Percentiles rank a stretch among this genome's conserved stretches.
Conservation (phyloP, 2,797 vertebrate species). For the Morus bassanus region DNA sequence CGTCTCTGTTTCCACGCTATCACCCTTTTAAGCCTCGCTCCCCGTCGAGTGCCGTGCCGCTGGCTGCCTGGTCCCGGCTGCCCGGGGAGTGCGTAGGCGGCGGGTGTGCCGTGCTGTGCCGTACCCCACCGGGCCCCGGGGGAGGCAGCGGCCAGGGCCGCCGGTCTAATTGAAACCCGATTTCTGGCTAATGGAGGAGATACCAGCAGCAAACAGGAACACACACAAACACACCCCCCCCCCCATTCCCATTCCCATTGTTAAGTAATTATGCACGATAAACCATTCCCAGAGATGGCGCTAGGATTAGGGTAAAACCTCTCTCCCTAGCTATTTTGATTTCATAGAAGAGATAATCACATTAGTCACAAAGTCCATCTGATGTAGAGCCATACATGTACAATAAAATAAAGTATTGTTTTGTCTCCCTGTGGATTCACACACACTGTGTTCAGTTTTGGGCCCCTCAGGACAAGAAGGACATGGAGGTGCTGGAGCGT, state of each 20-base stretch:
- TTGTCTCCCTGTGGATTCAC: not conserved
- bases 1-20: not conserved
- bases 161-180: constrained; percentile 82
- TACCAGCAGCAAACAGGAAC: not conserved
- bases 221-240: too few relatives aligned
- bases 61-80: not conserved
- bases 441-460: not conserved
- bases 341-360: not conserved
- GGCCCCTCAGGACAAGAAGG: too few relatives aligned
- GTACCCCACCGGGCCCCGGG: constrained; percentile 61
- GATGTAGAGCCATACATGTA: not conserved
- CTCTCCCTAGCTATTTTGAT: not conserved
- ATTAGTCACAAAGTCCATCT: not conserved
- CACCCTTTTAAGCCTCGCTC: not conserved
- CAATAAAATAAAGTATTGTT: not conserved
- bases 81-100: constrained; percentile 62
- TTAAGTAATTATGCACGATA: not conserved
- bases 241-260: not conserved
- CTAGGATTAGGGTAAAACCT: not conserved
- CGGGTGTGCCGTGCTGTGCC: not conserved
- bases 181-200: not conserved
- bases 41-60: not conserved
- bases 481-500: too few relatives aligned
- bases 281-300: not conserved
- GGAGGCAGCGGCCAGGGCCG: constrained; percentile 83